These are phyloP conservation scores for Beroe forskalii DNA, from an alignment of 37 sponge, comb jelly and placozoan genomes.

Conservation along the genomic window DNA sequence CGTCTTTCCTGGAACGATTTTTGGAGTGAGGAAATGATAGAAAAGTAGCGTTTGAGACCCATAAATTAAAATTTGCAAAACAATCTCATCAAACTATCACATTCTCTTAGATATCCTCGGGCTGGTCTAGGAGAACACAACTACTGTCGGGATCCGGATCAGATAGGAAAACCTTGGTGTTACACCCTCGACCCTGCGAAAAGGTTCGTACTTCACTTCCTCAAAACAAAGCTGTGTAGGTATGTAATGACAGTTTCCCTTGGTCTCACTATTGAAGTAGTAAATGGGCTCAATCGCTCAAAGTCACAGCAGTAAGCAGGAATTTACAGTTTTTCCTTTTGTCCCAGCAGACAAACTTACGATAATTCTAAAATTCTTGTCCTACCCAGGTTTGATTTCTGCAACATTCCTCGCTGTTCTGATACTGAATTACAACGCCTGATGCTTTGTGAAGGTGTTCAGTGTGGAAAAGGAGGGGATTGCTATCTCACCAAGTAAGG, in stretches of 20 bases:
- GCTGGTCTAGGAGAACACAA: slow-evolving; percentile 63
- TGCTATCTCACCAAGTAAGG: slow-evolving; percentile 14
- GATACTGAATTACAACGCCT: neutral
- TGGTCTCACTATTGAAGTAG: too few relatives aligned
- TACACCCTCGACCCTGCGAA: slow-evolving; percentile 33
- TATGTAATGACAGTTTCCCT: too few relatives aligned
- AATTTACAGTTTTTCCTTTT: neutral
- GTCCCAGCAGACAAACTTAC: too few relatives aligned
- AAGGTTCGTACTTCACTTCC: neutral
- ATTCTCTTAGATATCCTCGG: slow-evolving; percentile 2
- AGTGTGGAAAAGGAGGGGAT: slow-evolving; percentile 36
- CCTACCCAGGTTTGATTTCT: slow-evolving; percentile 42
- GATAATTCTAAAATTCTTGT: too few relatives aligned
- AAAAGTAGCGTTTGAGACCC: too few relatives aligned
- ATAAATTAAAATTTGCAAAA: too few relatives aligned
- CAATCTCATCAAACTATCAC: too few relatives aligned
- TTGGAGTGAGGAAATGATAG: too few relatives aligned
- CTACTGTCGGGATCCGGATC: slow-evolving; percentile 54
- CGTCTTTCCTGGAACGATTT: too few relatives aligned
- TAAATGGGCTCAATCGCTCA: too few relatives aligned
- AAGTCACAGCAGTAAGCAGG: neutral
- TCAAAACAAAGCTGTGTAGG: too few relatives aligned
- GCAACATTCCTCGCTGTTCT: slow-evolving; percentile 25
- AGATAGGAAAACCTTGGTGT: slow-evolving; percentile 41
- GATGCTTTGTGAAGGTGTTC: neutral